Evolutionary conservation across 2,888 invertebrate genomes (phyloP), one percentile per base, ranked within the genome.

Genomic region (Dioctria rufipes): DNA sequence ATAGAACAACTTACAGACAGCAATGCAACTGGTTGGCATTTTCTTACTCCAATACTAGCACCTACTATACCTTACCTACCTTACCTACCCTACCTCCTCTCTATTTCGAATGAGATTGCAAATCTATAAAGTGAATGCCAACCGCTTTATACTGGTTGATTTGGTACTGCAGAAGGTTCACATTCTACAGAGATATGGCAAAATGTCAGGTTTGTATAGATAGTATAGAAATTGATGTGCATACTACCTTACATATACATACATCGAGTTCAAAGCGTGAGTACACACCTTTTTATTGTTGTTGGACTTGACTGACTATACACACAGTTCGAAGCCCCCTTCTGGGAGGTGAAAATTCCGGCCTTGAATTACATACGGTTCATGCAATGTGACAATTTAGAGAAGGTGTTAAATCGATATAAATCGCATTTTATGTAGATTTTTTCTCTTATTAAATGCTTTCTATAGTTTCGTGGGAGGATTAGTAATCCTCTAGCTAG

Each of bases 141-240:
- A 42, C 73, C 6, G 42, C 58, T 60, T 73, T 42, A 39, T 11
- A 58, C 25, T 25, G 25, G 25, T 25, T 25, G 25, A 25, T 25
- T 25, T 25, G 25, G 25, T 25, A 25, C 51, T 58, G 73, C 60
- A 73, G 73, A 73, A 73, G 73, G 73, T 73, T 42, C 42, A 58
- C 60, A 60, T 73, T 73, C 73, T 73, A 43, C 58, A 25, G 25
- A 39, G 73, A 42, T 9, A 13, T 11, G 60, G 73, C 73, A 51
- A 73, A 73, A 73, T 73, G 73, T 73, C 73, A 73, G 73, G 58
- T 73, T 73, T 39, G 58, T 73, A 60, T 51, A 46, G 5, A 46
- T 46, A 25, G 8, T 46, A 73, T 73, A 25, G 51, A 9, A 51
- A 51, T 69, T 25, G 51, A 69, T 69, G 40, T 39, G 37, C 25